Base-by-base conservation (phyloP, 2,888 invertebrate species). In the Nyleta sp. region DNA sequence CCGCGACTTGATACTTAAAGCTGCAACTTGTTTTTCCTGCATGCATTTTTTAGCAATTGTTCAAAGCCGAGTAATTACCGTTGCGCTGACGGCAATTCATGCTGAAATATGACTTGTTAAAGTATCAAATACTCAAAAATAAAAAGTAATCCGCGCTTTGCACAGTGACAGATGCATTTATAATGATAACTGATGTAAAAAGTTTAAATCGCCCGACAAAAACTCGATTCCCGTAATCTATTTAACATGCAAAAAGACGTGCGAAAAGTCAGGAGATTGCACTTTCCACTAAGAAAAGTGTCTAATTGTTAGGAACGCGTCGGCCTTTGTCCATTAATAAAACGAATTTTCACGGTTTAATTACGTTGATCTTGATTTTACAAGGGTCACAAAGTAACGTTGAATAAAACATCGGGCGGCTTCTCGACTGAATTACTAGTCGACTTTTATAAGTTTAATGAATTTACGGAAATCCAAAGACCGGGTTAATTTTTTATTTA, bases 171-270 rank as follows among this genome's bases (percentile, higher is more conserved):
- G 28, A 8, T 28, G 28, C 28, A n/a, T 28, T 42, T 42, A 28
- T 57, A 35, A 60, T 46, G 60, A 35, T 22, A 22, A 60, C 33
- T 17, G 11, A 40, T 46, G 46, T 33, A 60, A 33, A 46, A 60
- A 46, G 33, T n/a, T n/a, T n/a, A n/a, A n/a, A n/a, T n/a, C n/a
- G n/a, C n/a, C n/a, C n/a, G n/a, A n/a, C n/a, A n/a, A n/a, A n/a
- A n/a, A n/a, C n/a, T n/a, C n/a, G n/a, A n/a, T n/a, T n/a, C n/a
- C n/a, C n/a, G n/a, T n/a, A n/a, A n/a, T n/a, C n/a, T n/a, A n/a
- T n/a, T n/a, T n/a, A n/a, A n/a, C n/a, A n/a, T n/a, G n/a, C n/a
- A n/a, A n/a, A n/a, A n/a, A n/a, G n/a, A n/a, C n/a, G n/a, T n/a
- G n/a, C n/a, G n/a, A n/a, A n/a, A 24, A 24, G 24, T 24, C 24